Evolutionary conservation across 2,113 vertebrate genomes (phyloP).

Genomic region (Protobothrops mucrosquamatus): DNA sequence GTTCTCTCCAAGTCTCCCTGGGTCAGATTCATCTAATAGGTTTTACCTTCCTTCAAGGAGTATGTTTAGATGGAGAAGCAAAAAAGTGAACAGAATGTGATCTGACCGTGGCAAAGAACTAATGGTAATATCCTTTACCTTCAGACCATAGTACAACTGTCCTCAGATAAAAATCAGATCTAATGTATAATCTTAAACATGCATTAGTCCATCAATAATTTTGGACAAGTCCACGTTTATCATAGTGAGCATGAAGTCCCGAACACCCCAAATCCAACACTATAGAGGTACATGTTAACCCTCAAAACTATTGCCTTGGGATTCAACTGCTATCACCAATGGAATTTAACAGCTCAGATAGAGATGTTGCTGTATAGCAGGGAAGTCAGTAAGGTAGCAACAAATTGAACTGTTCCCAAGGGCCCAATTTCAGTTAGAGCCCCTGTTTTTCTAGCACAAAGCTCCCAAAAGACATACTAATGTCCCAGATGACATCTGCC

Average conservation of each 20-base stretch:
- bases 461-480: too few species aligned
- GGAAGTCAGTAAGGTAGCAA: not conserved
- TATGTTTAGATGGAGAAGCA: not conserved
- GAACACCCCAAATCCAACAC: not conserved
- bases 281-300: not conserved
- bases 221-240: not conserved
- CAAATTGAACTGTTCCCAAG: not conserved
- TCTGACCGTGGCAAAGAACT: not conserved
- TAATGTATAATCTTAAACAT: not conserved
- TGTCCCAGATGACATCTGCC: too few species aligned
- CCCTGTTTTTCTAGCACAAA: too few species aligned
- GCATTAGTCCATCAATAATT: not conserved
- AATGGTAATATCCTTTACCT: not conserved
- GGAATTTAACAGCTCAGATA: not conserved
- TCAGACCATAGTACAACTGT: not conserved
- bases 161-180: not conserved
- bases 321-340: not conserved
- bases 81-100: not conserved
- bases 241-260: not conserved
- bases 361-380: not conserved
- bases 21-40: not conserved
- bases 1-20: not conserved
- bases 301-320: not conserved
- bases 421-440: too few species aligned
- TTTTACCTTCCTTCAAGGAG: not conserved